These are phyloP conservation scores for Myripristis jacobus DNA, from an alignment of 2,797 vertebrate genomes.

Conservation along the genomic window DNA sequence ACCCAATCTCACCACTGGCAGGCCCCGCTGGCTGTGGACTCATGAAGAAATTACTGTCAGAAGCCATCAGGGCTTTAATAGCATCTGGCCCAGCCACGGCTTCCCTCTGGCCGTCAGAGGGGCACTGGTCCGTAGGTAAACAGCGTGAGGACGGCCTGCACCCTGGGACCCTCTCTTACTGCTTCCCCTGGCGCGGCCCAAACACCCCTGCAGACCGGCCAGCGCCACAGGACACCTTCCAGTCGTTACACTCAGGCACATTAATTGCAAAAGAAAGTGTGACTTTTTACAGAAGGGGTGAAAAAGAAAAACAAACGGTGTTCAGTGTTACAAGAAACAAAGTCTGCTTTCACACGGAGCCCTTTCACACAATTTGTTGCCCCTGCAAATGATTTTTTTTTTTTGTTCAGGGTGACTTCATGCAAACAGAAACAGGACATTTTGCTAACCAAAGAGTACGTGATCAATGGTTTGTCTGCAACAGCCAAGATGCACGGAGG, in stretches of 20 bases:
- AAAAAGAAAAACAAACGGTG: conserved; percentile 66
- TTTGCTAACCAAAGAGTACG: background rate
- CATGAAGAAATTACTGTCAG: conserved; percentile 85
- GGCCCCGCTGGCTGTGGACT: conserved; percentile 64
- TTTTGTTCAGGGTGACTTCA: conserved; percentile 37
- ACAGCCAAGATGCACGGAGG: background rate
- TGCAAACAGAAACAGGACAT: conserved; percentile 1
- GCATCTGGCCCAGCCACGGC: conserved; percentile 66
- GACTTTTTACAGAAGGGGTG: conserved; percentile 58
- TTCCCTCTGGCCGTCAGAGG: conserved; percentile 63
- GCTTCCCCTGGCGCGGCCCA: conserved; percentile 59
- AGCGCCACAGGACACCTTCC: conserved; percentile 22
- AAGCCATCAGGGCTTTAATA: conserved; percentile 81
- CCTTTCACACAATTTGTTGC: conserved; percentile 49
- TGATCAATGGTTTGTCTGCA: conserved; percentile 2
- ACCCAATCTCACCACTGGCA: conserved; percentile 78
- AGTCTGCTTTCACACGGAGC: conserved; percentile 51
- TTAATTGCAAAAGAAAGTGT: conserved; percentile 68
- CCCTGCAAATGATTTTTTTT: conserved; percentile 29
- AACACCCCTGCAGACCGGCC: conserved; percentile 47
- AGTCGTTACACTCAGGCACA: conserved; percentile 60
- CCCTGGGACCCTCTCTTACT: conserved; percentile 62
- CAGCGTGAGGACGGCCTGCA: conserved; percentile 65
- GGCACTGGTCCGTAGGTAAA: conserved; percentile 76
- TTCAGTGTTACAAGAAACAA: conserved; percentile 47